These are phyloP conservation scores for Propithecus coquereli DNA, from an alignment of 2,113 vertebrate genomes.

Conservation along the genomic window DNA sequence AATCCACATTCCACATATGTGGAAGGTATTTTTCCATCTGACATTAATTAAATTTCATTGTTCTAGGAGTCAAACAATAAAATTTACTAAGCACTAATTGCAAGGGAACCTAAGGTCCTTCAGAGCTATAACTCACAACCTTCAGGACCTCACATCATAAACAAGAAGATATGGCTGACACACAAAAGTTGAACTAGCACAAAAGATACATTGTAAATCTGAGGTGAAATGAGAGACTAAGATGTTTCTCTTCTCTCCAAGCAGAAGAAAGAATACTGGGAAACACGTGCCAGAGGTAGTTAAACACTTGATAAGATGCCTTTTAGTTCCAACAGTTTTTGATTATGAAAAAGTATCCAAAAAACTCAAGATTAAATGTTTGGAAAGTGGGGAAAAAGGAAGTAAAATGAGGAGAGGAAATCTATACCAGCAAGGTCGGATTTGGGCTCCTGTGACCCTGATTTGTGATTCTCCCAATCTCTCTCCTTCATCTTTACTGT, in stretches of 20 bases:
- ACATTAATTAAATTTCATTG: neutral
- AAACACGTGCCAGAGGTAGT: neutral
- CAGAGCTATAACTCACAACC: neutral
- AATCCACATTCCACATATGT: neutral
- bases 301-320: neutral
- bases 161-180: neutral
- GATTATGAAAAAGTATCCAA: neutral
- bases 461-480: rapidly evolving
- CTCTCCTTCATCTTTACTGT: neutral
- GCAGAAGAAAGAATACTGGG: neutral
- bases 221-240: neutral
- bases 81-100: neutral
- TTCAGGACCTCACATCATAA: rapidly evolving
- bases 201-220: neutral
- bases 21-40: neutral
- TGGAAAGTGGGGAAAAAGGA: neutral
- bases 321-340: neutral
- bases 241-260: neutral
- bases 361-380: neutral
- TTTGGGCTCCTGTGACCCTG: too few species aligned
- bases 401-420: neutral
- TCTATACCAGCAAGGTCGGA: rapidly evolving
- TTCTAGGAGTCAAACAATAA: neutral
- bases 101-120: neutral
- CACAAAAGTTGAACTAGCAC: neutral